Conservation (phyloP, 1,140 invertebrate species). For the Eurosta solidaginis region DNA sequence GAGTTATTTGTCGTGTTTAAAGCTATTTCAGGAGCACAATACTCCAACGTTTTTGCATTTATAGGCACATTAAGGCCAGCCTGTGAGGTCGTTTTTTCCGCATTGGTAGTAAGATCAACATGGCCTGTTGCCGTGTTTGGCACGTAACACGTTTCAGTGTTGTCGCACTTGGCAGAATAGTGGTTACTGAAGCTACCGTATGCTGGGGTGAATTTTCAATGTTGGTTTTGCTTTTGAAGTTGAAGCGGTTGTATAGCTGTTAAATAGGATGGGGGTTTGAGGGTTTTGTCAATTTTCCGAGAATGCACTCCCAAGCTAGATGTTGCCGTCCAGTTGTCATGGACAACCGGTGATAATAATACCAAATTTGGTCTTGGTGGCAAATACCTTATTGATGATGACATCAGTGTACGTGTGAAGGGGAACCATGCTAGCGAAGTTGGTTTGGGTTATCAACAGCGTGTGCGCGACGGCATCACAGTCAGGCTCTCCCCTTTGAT, state of each 20-base stretch:
- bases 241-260: conserved; percentile 56
- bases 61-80: background rate
- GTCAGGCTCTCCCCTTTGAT: conserved; percentile 89
- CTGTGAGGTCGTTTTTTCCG: background rate
- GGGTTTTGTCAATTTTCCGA: conserved; percentile 82
- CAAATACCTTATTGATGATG: conserved; percentile 84
- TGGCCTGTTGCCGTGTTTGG: background rate
- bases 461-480: conserved; percentile 86
- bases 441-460: conserved; percentile 93
- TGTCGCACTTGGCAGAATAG: conserved; percentile 56
- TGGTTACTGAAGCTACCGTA: conserved; percentile 55
- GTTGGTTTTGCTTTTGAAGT: conserved; percentile 51
- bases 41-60: conserved; percentile 33
- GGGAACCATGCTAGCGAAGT: conserved; percentile 94
- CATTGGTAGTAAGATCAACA: background rate
- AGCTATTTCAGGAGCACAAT: too few relatives aligned
- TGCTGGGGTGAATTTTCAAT: conserved; percentile 51
- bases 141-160: conserved; percentile 49
- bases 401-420: conserved; percentile 86
- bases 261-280: conserved; percentile 57
- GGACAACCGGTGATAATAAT: conserved; percentile 85
- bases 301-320: conserved; percentile 85
- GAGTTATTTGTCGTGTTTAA: too few relatives aligned
- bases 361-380: conserved; percentile 90
- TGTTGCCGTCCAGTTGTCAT: conserved; percentile 86